Base-by-base conservation (phyloP, 2,113 vertebrate species). In the Ginglymostoma cirratum region DNA sequence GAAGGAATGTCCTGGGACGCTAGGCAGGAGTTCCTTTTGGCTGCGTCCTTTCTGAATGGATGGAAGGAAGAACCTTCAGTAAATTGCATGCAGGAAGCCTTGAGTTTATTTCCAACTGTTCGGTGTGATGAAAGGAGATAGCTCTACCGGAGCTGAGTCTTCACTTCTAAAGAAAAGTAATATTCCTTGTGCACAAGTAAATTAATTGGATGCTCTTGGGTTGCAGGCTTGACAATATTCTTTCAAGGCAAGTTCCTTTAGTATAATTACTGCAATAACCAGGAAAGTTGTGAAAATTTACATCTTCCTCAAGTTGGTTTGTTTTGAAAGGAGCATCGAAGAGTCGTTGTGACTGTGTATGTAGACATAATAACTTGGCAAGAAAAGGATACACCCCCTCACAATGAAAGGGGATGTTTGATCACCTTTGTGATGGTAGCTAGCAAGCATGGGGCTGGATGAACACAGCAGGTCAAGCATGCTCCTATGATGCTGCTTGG, bases 221-320 rank as follows among this genome's bases (percentile, higher is more conserved):
- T 95, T 72, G 70, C 94, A 76, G 23, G 15, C 38, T 42, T 72
- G 94, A 95, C 69, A 95, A 95, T 94, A 94, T 72, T 94, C n/a
- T 94, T 42, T 67, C 52, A 27, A 95, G 15, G 67, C 69, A 52
- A 95, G 52, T 67, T 76, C 45, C 45, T 89, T 89, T 8, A 52
- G 61, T 21, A 2, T 48, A 93, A 67, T 94, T 94, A 12, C n/a
- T 38, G 52, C 69, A 95, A 48, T 93, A 67, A 67, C 10, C 45
- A 45, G 69, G 70, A 48, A 95, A 69, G 72, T 72, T 72, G 87
- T 55, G 21, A 72, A 52, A 72, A 48, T 95, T 70, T 67, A 72
- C 27, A 89, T 34, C 45, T 94, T 95, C 42, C 55, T 89, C 55
- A 70, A 95, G 67, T 94, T 94, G 38, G 65, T 72, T 95, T 95